Evolutionary conservation across 2,888 invertebrate genomes (phyloP), one percentile per base, ranked within the genome.

Genomic region (Spialia ferax): DNA sequence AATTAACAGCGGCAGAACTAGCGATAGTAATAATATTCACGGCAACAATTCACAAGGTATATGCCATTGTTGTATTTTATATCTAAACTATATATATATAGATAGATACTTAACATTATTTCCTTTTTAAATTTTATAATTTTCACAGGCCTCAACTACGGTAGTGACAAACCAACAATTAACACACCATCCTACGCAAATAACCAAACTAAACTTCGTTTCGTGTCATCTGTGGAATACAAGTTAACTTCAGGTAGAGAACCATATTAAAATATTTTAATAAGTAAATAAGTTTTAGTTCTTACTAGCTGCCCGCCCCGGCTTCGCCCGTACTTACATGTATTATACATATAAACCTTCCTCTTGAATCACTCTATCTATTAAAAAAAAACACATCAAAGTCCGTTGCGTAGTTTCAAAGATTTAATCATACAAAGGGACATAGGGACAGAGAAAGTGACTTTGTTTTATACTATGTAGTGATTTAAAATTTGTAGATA

Each of bases 151-250:
- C 20, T 20, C 11, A 84, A 82, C 68, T 81, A 77, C 22, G 82
- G 83, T 48, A 81, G 81, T 29, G 91, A 83, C 10, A 91, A 88
- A 69, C 80, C 84, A 0, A 73, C 83, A 0, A 81, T 75, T 23
- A 85, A 83, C 71, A 85, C 90, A 15, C 94, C 80, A 54, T 88
- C 80, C 0, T 90, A 80, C 48, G 89, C 75, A 76, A 94, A 80
- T 81, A 95, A 83, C 80, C 93, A 89, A 74, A 96, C 96, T 73
- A 97, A 97, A 92, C 94, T 97, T 73, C 95, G 97, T 76, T 97
- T 97, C 91, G 97, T 97, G 67, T 96, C 97, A 72, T 97, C 97
- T 56, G 97, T 97, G 78, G 97, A 97, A 86, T 96, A 96, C 88
- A 96, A 96, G 83, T 95, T 96, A 85, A 96, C 96, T 71, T 96